phyloP scores from a whole-genome alignment of 2,113 vertebrate genomes.

The Aplodontia rufa region DNA sequence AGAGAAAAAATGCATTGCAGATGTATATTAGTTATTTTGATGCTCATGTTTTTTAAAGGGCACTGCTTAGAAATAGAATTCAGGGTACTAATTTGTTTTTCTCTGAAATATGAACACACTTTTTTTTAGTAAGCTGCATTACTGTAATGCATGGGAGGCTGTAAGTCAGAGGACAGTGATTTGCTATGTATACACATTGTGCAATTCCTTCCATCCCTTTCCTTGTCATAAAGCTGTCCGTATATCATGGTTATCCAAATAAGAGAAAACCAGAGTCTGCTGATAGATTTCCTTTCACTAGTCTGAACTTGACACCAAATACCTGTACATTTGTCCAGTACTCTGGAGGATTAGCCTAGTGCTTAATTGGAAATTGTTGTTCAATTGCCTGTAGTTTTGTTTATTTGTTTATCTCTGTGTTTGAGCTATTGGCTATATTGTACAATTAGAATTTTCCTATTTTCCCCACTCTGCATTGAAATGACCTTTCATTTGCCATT shows the following conservation, averaged over 20 bases:
- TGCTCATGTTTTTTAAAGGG: conserved; percentile 23
- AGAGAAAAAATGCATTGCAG: neutral
- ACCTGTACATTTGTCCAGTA: neutral
- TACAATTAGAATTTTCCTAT: neutral
- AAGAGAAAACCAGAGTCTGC: neutral
- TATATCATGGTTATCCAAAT: neutral
- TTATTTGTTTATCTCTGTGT: neutral
- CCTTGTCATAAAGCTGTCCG: neutral
- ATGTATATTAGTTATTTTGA: conserved; percentile 10
- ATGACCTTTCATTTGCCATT: neutral
- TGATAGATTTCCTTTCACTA: neutral
- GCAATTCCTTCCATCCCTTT: neutral
- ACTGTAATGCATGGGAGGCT: neutral
- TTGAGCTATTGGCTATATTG: neutral
- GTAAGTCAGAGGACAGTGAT: neutral
- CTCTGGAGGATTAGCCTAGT: neutral
- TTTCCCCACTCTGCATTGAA: neutral
- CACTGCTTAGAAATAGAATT: conserved; percentile 40
- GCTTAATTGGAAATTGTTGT: neutral
- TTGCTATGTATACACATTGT: neutral
- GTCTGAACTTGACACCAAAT: neutral
- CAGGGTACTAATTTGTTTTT: conserved; percentile 11
- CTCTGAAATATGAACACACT: neutral
- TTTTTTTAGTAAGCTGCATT: neutral
- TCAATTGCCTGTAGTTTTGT: neutral